Conservation (phyloP, 2,797 vertebrate genomes). For the Gephyroberyx darwinii region DNA sequence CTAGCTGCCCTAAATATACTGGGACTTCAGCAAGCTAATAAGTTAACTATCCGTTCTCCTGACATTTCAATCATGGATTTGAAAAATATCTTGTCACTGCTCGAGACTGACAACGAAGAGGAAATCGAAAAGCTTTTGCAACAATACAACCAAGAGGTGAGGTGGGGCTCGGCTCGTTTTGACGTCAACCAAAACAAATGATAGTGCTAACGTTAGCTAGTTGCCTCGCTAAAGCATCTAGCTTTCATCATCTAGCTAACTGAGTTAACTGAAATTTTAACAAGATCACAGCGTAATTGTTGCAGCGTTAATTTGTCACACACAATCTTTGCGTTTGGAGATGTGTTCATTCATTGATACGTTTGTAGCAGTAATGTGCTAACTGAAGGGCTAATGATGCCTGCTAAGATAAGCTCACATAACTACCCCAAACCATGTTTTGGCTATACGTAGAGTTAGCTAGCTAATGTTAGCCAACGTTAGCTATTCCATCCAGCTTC, state of each 20-base stretch:
- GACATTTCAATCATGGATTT: slow-evolving; percentile 78
- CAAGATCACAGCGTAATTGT: neutral
- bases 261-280: neutral
- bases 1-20: slow-evolving; percentile 33
- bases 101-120: slow-evolving; percentile 77
- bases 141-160: slow-evolving; percentile 90
- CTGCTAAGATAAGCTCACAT: slow-evolving; percentile 6
- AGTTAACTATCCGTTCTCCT: slow-evolving; percentile 10
- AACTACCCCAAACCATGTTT: neutral
- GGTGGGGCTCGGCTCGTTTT: slow-evolving; percentile 36
- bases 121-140: slow-evolving; percentile 82
- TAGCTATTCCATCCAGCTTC: rapidly evolving
- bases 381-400: slow-evolving; percentile 26
- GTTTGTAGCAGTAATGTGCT: neutral
- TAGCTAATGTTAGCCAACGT: neutral
- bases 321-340: neutral
- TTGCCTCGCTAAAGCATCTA: slow-evolving; percentile 31
- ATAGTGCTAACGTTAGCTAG: slow-evolving; percentile 50
- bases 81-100: slow-evolving; percentile 78
- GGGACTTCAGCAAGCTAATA: neutral
- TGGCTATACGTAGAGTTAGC: neutral
- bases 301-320: neutral
- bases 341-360: neutral
- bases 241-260: neutral
- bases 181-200: slow-evolving; percentile 66